Evolutionary conservation across 2,888 invertebrate genomes (phyloP).

Genomic region (Mimas tiliae): DNA sequence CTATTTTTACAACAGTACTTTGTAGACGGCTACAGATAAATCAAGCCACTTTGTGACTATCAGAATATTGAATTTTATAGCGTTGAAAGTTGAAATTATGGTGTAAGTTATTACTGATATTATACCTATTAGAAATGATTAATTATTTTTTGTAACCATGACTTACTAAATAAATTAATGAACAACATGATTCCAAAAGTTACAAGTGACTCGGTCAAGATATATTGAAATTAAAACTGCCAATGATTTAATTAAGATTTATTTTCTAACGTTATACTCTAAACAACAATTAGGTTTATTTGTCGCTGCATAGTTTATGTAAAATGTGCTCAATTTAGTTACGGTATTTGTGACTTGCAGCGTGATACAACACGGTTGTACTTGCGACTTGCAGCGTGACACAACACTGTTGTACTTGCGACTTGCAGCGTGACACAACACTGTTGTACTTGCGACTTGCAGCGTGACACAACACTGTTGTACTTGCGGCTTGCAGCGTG

Average conservation of each 20-base stretch:
- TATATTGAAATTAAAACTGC: slow-evolving; percentile 2
- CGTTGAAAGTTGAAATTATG: no score
- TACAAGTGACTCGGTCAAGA: no score
- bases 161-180: no score
- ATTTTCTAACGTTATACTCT: not conserved
- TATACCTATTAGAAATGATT: no score
- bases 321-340: not conserved
- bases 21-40: not conserved
- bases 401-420: not conserved
- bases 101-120: no score
- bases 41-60: not conserved
- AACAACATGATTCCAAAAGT: no score
- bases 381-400: not conserved
- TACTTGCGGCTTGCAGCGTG: not conserved
- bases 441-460: not conserved
- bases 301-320: not conserved
- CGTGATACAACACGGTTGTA: not conserved
- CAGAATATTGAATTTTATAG: no score
- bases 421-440: no score
- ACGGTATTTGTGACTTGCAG: not conserved
- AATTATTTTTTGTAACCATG: no score
- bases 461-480: not conserved
- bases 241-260: slow-evolving; percentile 4
- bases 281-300: not conserved
- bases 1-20: not conserved